Evolutionary conservation across 1,140 invertebrate species (phyloP).

Genomic region (Aphelinus certus): DNA sequence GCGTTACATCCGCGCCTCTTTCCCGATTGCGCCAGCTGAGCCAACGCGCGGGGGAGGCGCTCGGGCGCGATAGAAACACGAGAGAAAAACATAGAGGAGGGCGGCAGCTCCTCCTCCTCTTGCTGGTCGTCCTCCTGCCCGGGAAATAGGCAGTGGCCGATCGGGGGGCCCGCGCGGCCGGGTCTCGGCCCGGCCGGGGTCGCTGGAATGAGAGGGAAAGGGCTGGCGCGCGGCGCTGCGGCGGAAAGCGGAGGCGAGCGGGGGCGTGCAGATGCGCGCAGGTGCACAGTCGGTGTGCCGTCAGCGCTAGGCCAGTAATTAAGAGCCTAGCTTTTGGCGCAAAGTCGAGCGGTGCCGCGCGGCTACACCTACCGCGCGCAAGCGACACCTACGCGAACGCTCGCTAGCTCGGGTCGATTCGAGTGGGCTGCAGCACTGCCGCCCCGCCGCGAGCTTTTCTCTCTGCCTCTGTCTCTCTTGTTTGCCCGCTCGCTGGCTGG

Average conservation of each 20-base stretch:
- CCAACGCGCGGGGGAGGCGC: no score
- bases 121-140: neutral
- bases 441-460: neutral
- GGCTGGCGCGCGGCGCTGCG: no score
- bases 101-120: no score
- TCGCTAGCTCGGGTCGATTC: neutral
- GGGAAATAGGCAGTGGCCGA: neutral
- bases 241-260: no score
- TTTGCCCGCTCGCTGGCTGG: neutral
- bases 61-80: no score
- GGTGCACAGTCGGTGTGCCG: no score
- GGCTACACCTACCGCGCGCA: neutral
- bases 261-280: no score
- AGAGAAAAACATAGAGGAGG: neutral
- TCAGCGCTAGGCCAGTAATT: neutral
- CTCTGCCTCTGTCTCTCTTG: neutral
- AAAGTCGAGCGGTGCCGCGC: neutral
- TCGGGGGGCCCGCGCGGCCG: no score
- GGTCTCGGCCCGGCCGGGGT: no score
- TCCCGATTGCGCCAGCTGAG: no score
- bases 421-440: slow-evolving; percentile 11
- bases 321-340: neutral
- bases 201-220: no score
- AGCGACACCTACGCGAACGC: slow-evolving; percentile 7
- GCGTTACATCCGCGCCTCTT: no score